Percentiles rank a stretch among this genome's conserved stretches.
Conservation (phyloP, 2,888 invertebrate genomes). For the Geotrupes spiniger region DNA sequence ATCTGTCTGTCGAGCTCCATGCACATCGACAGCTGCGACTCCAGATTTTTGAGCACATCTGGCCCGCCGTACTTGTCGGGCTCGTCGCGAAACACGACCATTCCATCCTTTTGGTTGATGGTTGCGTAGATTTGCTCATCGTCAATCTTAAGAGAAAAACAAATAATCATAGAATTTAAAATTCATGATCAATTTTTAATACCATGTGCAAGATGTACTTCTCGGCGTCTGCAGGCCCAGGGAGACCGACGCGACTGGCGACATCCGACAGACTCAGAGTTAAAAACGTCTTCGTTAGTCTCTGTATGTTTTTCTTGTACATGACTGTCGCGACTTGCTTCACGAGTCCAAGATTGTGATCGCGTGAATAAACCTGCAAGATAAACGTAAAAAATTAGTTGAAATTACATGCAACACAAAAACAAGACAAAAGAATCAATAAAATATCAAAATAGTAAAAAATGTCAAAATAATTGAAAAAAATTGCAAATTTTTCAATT, state of each 20-base stretch:
- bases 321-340: slow-evolving; percentile 85
- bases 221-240: slow-evolving; percentile 86
- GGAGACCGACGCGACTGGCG: slow-evolving; percentile 82
- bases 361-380: slow-evolving; percentile 63
- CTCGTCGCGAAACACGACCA: slow-evolving; percentile 95
- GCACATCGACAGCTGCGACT: slow-evolving; percentile 81
- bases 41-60: slow-evolving; percentile 79
- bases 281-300: slow-evolving; percentile 91
- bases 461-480: background rate
- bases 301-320: slow-evolving; percentile 95
- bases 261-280: slow-evolving; percentile 87
- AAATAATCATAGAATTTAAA: slow-evolving; percentile 19
- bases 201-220: slow-evolving; percentile 94
- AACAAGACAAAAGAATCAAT: no score
- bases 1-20: slow-evolving; percentile 87
- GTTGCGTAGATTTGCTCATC: slow-evolving; percentile 95
- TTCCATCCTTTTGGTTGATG: slow-evolving; percentile 96
- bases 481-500: slow-evolving; percentile 2
- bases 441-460: no score
- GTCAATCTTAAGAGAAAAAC: slow-evolving; percentile 68
- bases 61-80: slow-evolving; percentile 94
- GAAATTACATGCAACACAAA: background rate
- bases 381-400: background rate
- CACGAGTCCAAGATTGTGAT: slow-evolving; percentile 74
- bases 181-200: slow-evolving; percentile 25